Evolutionary conservation across 1,140 invertebrate species (phyloP).

Genomic region (Pseudomyrmex sp.): DNA sequence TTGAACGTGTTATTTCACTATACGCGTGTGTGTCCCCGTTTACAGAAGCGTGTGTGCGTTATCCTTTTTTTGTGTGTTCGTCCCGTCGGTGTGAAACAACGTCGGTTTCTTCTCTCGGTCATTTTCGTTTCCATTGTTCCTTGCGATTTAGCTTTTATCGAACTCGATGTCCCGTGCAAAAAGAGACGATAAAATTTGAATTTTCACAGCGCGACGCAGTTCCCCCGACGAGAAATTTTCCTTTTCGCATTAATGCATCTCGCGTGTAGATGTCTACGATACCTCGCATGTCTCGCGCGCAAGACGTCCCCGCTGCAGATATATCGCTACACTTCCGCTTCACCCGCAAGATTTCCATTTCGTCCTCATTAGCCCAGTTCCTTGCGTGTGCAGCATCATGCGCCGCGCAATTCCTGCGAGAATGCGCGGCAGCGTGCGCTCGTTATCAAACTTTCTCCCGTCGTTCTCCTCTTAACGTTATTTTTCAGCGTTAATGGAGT

Average conservation of each 20-base stretch:
- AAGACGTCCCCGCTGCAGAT: neutral
- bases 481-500: conserved; percentile 21
- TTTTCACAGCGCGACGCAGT: neutral
- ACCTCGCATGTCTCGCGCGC: neutral
- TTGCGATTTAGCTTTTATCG: neutral
- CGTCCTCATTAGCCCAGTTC: neutral
- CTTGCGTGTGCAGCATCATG: neutral
- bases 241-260: conserved; percentile 20
- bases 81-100: neutral
- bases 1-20: neutral
- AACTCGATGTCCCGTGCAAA: neutral
- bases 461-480: neutral
- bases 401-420: neutral
- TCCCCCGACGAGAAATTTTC: neutral
- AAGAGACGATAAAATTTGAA: neutral
- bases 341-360: neutral
- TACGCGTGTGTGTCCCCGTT: neutral
- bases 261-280: neutral
- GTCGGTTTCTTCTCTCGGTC: neutral
- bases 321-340: neutral
- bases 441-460: neutral
- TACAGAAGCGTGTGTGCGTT: neutral
- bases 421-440: neutral
- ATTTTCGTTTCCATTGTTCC: neutral
- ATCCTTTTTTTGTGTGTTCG: neutral